Evolutionary conservation across 2,888 invertebrate species (phyloP).

Genomic region (Byasa hedistus): DNA sequence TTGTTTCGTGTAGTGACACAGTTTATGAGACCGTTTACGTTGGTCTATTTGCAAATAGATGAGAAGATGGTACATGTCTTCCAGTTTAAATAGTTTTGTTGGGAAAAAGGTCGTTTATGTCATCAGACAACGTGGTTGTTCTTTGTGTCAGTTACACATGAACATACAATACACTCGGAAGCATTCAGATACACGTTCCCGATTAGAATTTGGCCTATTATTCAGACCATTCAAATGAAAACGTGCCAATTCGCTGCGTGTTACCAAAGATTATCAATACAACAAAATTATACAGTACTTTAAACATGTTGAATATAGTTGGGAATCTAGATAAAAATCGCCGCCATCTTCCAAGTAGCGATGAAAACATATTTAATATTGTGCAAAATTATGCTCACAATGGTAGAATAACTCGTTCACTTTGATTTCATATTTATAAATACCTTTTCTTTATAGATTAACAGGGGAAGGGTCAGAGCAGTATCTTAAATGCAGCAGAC

Average conservation of each 20-base stretch:
- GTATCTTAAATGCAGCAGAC: no score
- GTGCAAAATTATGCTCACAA: not conserved
- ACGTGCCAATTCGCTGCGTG: not conserved
- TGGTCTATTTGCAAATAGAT: no score
- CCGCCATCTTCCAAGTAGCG: not conserved
- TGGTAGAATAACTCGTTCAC: not conserved
- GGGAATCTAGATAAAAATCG: not conserved
- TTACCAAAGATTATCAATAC: not conserved
- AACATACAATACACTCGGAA: not conserved
- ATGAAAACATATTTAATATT: not conserved
- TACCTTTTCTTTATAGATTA: no score
- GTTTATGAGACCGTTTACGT: no score
- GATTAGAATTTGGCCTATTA: slow-evolving; percentile 1
- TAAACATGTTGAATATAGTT: not conserved
- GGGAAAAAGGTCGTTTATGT: no score
- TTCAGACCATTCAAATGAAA: not conserved
- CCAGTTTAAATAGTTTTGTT: no score
- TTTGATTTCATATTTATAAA: not conserved
- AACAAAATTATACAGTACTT: not conserved
- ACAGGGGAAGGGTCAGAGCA: no score
- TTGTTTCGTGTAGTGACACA: no score
- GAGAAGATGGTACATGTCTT: no score
- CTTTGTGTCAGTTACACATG: not conserved
- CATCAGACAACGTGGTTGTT: no score
- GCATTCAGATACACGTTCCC: not conserved